Evolutionary conservation across 2,888 invertebrate genomes (phyloP).

Genomic region (Drosophila meridiana): DNA sequence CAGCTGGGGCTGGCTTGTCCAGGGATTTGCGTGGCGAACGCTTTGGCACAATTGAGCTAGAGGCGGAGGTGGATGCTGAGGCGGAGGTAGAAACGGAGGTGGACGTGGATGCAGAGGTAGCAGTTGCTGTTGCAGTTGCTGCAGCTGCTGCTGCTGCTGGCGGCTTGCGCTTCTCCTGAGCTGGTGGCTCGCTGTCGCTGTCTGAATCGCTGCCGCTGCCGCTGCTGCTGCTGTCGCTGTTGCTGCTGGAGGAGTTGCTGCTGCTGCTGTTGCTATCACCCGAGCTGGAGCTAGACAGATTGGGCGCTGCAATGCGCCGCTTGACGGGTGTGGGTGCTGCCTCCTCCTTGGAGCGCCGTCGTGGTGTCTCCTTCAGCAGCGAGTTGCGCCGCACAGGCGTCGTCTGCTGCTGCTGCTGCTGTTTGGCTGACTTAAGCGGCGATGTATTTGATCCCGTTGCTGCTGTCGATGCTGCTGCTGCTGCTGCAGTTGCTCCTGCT

Average conservation of each 20-base stretch:
- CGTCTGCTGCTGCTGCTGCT: slow-evolving; percentile 37
- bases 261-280: slow-evolving; percentile 74
- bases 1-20: slow-evolving; percentile 49
- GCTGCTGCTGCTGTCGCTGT: slow-evolving; percentile 70
- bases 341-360: slow-evolving; percentile 77
- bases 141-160: slow-evolving; percentile 17
- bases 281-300: slow-evolving; percentile 79
- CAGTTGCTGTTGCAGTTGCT: slow-evolving; percentile 8
- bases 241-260: slow-evolving; percentile 71
- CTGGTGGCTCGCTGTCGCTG: slow-evolving; percentile 48
- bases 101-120: slow-evolving; percentile 19
- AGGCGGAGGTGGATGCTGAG: slow-evolving; percentile 3
- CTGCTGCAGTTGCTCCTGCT: slow-evolving; percentile 23
- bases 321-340: slow-evolving; percentile 46
- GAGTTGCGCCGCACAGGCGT: slow-evolving; percentile 71
- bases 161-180: slow-evolving; percentile 36
- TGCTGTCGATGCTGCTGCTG: slow-evolving; percentile 34
- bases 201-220: slow-evolving; percentile 73
- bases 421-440: slow-evolving; percentile 22
- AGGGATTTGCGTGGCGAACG: slow-evolving; percentile 76
- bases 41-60: slow-evolving; percentile 67
- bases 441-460: slow-evolving; percentile 20
- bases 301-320: slow-evolving; percentile 69
- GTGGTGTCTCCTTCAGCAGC: slow-evolving; percentile 50
- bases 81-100: slow-evolving; percentile 25